A percentile compares a stretch with the other conserved stretches of the same genome.
Conservation (phyloP, 2,888 invertebrate species). For the Pogonocherus hispidulus region DNA sequence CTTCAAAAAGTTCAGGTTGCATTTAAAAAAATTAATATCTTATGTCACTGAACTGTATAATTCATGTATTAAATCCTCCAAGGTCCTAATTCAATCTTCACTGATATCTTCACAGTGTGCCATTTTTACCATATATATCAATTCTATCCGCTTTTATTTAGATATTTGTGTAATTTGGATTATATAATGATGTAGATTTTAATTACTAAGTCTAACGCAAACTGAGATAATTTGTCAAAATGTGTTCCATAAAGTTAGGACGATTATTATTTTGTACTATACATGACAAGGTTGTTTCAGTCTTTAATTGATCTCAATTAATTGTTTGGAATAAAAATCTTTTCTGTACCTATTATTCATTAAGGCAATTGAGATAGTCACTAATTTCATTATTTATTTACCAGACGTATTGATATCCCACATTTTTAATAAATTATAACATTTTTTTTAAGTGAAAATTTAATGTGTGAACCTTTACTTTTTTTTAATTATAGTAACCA, state of each 20-base stretch:
- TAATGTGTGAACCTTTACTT: no score
- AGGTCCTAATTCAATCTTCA: not conserved
- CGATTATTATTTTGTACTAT: conserved; percentile 26
- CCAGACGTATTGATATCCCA: no score
- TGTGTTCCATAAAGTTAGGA: conserved; percentile 32
- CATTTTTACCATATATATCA: conserved; percentile 23
- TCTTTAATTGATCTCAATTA: conserved; percentile 34
- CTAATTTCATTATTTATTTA: no score
- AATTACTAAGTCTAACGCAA: conserved; percentile 18
- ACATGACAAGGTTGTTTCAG: conserved; percentile 30
- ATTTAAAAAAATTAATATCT: no score
- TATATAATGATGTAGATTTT: conserved; percentile 15
- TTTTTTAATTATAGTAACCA: no score
- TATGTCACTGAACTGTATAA: no score
- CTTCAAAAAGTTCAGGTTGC: no score
- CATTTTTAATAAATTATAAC: no score
- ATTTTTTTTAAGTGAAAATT: no score
- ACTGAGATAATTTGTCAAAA: conserved; percentile 34
- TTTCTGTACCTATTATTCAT: not conserved
- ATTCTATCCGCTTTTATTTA: conserved; percentile 17
- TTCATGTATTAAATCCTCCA: not conserved
- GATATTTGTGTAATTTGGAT: conserved; percentile 25
- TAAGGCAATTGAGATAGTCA: conserved; percentile 6
- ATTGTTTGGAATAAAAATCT: conserved; percentile 32
- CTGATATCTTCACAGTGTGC: conserved; percentile 24